A percentile compares a stretch with the other conserved stretches of the same genome.
phyloP scores from a whole-genome alignment of 2,113 vertebrate species.

The Silurus asotus region DNA sequence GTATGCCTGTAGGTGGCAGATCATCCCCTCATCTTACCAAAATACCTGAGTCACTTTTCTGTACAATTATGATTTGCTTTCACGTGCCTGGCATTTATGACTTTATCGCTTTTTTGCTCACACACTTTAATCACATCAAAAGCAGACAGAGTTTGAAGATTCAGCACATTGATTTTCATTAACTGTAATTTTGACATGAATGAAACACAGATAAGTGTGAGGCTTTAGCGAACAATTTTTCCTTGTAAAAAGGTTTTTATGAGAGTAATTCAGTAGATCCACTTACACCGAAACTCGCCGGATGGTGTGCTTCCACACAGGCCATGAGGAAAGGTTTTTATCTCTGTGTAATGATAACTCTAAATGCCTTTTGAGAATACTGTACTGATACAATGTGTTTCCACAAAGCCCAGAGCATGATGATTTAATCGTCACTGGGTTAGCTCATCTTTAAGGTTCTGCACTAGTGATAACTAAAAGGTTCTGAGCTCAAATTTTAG shows the following conservation, averaged over 20 bases:
- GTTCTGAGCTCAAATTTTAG: not conserved
- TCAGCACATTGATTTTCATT: not conserved
- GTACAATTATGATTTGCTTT: not conserved
- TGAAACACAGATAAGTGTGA: conserved; percentile 1
- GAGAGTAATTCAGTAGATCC: conserved; percentile 7
- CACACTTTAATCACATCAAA: conserved; percentile 4
- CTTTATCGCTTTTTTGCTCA: not conserved
- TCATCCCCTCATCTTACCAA: not conserved
- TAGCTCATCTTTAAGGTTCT: not conserved
- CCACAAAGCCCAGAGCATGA: not conserved
- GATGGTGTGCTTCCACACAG: not conserved
- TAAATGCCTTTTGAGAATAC: conserved; percentile 14
- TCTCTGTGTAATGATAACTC: conserved; percentile 17
- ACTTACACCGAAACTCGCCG: not conserved
- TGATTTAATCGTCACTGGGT: not conserved
- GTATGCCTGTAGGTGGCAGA: conserved; percentile 42
- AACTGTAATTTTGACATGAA: not conserved
- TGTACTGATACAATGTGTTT: not conserved
- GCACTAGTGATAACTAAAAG: not conserved
- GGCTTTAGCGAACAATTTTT: not conserved
- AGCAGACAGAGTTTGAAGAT: conserved; percentile 12
- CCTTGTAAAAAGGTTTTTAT: conserved; percentile 9
- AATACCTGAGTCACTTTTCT: not conserved
- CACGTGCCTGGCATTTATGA: not conserved
- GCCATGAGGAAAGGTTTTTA: conserved; percentile 12